Percentiles rank a stretch among this genome's conserved stretches.
These are phyloP conservation scores for Zele albiditarsus DNA, from an alignment of 2,888 invertebrate species.

Conservation along the genomic window DNA sequence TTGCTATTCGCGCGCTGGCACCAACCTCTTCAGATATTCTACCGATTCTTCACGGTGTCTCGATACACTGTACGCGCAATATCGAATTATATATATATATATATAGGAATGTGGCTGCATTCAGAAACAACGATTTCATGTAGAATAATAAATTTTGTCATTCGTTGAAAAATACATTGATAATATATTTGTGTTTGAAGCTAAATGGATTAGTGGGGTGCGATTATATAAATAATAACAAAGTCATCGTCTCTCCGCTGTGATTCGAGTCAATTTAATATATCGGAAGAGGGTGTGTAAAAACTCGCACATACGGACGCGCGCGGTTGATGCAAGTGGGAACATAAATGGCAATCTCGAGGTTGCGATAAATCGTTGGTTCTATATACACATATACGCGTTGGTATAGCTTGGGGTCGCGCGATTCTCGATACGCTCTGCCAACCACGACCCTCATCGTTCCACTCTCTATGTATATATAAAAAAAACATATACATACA, in stretches of 20 bases:
- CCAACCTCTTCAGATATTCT: slow-evolving; percentile 40
- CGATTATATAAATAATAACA: neutral
- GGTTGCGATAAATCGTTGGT: slow-evolving; percentile 29
- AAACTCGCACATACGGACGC: neutral
- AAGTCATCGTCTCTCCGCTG: neutral
- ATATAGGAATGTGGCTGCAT: too few species aligned
- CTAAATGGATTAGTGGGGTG: neutral
- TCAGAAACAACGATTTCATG: too few species aligned
- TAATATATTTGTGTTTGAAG: too few species aligned
- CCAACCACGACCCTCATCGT: slow-evolving; percentile 23
- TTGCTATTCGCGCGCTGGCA: slow-evolving; percentile 36
- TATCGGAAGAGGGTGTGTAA: neutral
- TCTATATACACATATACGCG: slow-evolving; percentile 10
- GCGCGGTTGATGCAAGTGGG: slow-evolving; percentile 23
- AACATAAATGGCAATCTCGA: slow-evolving; percentile 35
- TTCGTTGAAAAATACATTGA: too few species aligned
- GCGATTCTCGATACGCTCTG: slow-evolving; percentile 27
- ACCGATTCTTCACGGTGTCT: slow-evolving; percentile 43
- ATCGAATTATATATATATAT: neutral
- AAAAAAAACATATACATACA: neutral
- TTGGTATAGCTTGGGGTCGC: slow-evolving; percentile 10
- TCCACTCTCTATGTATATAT: neutral
- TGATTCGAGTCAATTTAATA: neutral
- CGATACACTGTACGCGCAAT: slow-evolving; percentile 17
- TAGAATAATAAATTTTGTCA: too few species aligned